Evolutionary conservation across 2,888 invertebrate species (phyloP).

Genomic region (Oligia latruncula): DNA sequence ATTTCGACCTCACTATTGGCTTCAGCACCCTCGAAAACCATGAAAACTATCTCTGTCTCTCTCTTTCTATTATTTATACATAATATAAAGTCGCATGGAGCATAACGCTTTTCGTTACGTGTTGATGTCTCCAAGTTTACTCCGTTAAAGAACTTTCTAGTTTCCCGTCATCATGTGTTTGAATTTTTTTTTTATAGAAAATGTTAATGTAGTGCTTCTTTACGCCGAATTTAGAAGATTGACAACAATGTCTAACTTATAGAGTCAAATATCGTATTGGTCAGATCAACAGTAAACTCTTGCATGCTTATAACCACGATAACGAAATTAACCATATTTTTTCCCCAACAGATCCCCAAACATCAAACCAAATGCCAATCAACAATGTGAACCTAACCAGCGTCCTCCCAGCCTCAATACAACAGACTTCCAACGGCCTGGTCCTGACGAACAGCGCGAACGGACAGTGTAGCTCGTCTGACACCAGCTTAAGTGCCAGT

Average conservation of each 20-base stretch:
- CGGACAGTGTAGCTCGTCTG: slow-evolving; percentile 88
- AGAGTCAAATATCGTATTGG: neutral
- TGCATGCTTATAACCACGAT: neutral
- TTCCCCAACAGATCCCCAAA: slow-evolving; percentile 72
- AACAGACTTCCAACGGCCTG: slow-evolving; percentile 79
- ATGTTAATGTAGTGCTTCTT: no score
- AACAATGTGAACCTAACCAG: slow-evolving; percentile 85
- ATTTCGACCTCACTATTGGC: no score
- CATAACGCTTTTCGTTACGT: no score
- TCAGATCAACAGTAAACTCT: neutral
- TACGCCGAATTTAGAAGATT: neutral
- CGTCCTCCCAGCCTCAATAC: slow-evolving; percentile 80
- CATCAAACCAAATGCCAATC: slow-evolving; percentile 79
- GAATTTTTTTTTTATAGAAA: no score
- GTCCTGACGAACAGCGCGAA: slow-evolving; percentile 81
- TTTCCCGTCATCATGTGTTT: no score
- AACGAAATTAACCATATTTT: neutral
- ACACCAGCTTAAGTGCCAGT: slow-evolving; percentile 92
- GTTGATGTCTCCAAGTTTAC: no score
- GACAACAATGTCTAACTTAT: no score
- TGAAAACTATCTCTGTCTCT: no score
- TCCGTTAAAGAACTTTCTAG: no score
- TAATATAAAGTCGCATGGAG: no score
- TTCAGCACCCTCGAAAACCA: no score
- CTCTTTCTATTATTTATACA: no score